Percentiles rank a stretch among this genome's conserved stretches.
Evolutionary conservation across 2,113 vertebrate genomes (phyloP).

Genomic region (Hydrolagus affinis): DNA sequence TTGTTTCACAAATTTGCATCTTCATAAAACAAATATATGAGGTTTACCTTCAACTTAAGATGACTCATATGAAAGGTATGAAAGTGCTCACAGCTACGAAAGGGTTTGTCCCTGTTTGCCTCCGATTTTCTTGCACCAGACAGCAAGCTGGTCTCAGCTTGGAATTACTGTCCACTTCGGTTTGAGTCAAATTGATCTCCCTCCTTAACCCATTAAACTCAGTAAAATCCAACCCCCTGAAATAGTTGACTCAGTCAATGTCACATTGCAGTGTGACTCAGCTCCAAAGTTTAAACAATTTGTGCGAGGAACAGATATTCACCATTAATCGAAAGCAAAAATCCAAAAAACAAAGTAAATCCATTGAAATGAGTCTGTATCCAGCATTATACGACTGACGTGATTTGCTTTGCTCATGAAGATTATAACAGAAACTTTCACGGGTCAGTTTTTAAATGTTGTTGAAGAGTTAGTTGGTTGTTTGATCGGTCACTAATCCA

Average conservation of each 20-base stretch:
- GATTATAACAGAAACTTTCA: too few species aligned
- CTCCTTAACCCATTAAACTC: background rate
- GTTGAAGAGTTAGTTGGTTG: too few species aligned
- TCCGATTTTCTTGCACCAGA: background rate
- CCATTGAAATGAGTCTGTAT: background rate
- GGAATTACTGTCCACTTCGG: background rate
- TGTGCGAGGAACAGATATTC: background rate
- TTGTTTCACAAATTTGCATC: background rate
- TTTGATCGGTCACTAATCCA: too few species aligned
- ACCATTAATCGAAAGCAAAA: background rate
- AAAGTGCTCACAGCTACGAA: too few species aligned
- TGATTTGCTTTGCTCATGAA: too few species aligned
- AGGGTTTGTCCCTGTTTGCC: background rate
- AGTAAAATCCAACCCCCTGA: background rate
- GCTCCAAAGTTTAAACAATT: background rate
- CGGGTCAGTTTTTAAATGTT: too few species aligned
- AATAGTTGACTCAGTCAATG: background rate
- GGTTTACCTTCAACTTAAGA: background rate
- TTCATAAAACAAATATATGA: background rate
- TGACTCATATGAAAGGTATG: background rate
- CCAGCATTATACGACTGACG: too few species aligned
- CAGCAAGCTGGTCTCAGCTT: background rate
- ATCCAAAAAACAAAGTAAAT: background rate
- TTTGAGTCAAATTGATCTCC: background rate
- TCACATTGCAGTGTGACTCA: background rate